A percentile compares a stretch with the other conserved stretches of the same genome.
Evolutionary conservation across 2,113 vertebrate genomes (phyloP).

Genomic region (Oncorhynchus clarkii): DNA sequence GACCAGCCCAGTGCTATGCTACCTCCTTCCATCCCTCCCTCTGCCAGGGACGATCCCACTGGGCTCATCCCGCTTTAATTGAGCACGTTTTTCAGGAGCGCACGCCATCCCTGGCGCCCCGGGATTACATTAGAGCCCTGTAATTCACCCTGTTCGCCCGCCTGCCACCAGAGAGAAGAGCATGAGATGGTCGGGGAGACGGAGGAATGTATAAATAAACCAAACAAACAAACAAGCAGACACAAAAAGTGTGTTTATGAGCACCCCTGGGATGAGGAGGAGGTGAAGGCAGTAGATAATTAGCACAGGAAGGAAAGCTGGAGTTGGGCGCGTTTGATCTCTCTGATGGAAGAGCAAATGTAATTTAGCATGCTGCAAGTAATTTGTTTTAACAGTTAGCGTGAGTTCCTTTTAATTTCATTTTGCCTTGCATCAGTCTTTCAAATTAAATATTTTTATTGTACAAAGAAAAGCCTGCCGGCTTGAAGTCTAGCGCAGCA

Average conservation of each 20-base stretch:
- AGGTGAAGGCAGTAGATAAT: slow-evolving; percentile 79
- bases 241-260: slow-evolving; percentile 71
- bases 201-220: slow-evolving; percentile 69
- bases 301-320: slow-evolving; percentile 71
- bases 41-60: slow-evolving; percentile 64
- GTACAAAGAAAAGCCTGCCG: slow-evolving; percentile 65
- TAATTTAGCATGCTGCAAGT: slow-evolving; percentile 73
- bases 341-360: slow-evolving; percentile 75
- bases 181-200: slow-evolving; percentile 37
- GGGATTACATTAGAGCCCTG: slow-evolving; percentile 73
- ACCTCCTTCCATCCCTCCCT: slow-evolving; percentile 53
- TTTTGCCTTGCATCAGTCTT: slow-evolving; percentile 72
- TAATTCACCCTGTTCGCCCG: slow-evolving; percentile 60
- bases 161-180: slow-evolving; percentile 49
- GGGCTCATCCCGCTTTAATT: slow-evolving; percentile 75
- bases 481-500: slow-evolving; percentile 59
- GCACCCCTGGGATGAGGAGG: slow-evolving; percentile 34
- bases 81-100: slow-evolving; percentile 67
- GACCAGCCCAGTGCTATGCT: too few species aligned
- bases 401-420: slow-evolving; percentile 76
- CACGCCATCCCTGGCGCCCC: slow-evolving; percentile 40
- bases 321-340: slow-evolving; percentile 73
- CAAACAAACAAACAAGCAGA: slow-evolving; percentile 50
- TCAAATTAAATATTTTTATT: slow-evolving; percentile 76
- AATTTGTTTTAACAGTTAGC: slow-evolving; percentile 79